Base-by-base conservation (phyloP, 23 tunicate genomes). In the Trididemnum clinides region DNA sequence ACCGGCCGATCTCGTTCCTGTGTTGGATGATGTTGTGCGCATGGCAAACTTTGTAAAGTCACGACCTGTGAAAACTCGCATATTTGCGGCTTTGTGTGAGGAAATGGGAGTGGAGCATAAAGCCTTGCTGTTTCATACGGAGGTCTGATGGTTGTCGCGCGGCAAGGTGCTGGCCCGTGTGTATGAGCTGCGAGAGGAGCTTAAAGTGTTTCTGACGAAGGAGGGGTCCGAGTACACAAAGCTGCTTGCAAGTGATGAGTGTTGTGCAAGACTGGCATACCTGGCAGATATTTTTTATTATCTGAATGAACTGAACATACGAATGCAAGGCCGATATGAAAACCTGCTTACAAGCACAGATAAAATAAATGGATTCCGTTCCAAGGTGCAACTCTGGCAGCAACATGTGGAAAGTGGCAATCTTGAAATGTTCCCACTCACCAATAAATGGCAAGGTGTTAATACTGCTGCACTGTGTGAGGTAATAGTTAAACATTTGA, bases 1-100 rank as follows among this genome's bases (percentile, higher is more conserved):
- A 29, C 85, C 75, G 51, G 85, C 75, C 63, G 85, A 81, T 35
- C 51, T 81, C 25, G 85, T 59, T 81, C 51, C 85, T 81, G 85
- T 81, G 51, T 29, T 64, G 59, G 74, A 63, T 29, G 50, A n/a
- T 33, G 74, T 81, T 34, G 85, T 81, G 84, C 35, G 72, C 28
- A 79, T 79, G 85, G 74, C 64, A 63, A 81, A 69, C 38, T 69
- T 69, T 28, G 76, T 69, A 30, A 69, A 69, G 38, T 39, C 85
- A 64, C 59, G 57, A 81, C 75, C 74, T 28, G 31, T 81, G 33
- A 81, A 81, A 81, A 81, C 72, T 81, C 83, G 36, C 83, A 78
- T 78, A 26, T 78, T 78, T 22, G 64, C 66, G 25, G 66, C 66
- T 78, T 78, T 78, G 35, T 78, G 83, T 29, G 66, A 78, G 26